Percentiles rank a stretch among this genome's conserved stretches.
Evolutionary conservation across 2,888 invertebrate species (phyloP).

Genomic region (Selenia dentaria): DNA sequence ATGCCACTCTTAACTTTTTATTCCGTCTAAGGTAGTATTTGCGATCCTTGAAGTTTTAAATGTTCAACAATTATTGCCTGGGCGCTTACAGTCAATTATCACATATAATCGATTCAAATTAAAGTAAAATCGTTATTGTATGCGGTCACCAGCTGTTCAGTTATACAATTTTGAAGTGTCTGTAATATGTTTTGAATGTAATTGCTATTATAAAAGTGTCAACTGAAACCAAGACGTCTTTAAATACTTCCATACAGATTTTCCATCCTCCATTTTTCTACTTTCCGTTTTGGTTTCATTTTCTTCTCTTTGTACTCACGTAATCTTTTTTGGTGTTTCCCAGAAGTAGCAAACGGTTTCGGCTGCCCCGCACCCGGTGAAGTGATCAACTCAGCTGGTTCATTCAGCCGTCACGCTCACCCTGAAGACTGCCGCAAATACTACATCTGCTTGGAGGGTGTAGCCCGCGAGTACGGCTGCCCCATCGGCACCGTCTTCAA

Average conservation of each 20-base stretch:
- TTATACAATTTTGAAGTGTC: conserved; percentile 8
- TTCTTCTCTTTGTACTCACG: conserved; percentile 59
- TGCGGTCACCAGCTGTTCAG: conserved; percentile 7
- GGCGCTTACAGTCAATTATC: conserved; percentile 20
- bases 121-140: conserved; percentile 17
- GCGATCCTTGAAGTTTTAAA: conserved; percentile 33
- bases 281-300: conserved; percentile 54
- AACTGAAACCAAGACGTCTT: conserved; percentile 20
- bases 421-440: conserved; percentile 98
- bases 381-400: conserved; percentile 89
- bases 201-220: conserved; percentile 7
- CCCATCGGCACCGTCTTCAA: conserved; percentile 98
- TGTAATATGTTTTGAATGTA: conserved; percentile 4
- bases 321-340: conserved; percentile 64
- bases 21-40: no score
- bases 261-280: conserved; percentile 40
- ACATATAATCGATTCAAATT: conserved; percentile 20
- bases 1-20: no score
- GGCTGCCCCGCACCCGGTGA: conserved; percentile 93
- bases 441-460: conserved; percentile 96
- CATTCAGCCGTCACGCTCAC: conserved; percentile 97
- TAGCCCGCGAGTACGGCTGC: conserved; percentile 97
- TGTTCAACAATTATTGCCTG: conserved; percentile 20
- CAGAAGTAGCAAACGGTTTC: conserved; percentile 97
- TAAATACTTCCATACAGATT: conserved; percentile 36